These are phyloP conservation scores for Oryzias javanicus DNA, from an alignment of 2,113 vertebrate genomes.

Conservation along the genomic window DNA sequence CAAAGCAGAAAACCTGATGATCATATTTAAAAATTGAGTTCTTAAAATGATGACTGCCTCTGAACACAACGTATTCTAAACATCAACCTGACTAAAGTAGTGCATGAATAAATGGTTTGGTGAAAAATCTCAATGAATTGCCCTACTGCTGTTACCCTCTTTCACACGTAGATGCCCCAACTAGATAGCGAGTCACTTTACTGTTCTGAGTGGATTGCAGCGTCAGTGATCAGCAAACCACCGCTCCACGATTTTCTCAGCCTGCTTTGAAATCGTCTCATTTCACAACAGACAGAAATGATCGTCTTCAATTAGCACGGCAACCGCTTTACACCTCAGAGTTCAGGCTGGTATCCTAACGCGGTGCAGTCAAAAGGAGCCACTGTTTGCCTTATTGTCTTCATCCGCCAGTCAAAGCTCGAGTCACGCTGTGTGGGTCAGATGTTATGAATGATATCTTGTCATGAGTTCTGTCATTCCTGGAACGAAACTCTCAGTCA, in stretches of 20 bases:
- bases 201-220: too few species aligned
- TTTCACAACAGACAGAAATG: conserved; percentile 4
- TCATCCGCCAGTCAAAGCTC: not conserved
- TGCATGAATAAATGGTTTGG: too few species aligned
- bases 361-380: not conserved
- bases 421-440: not conserved
- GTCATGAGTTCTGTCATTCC: conserved; percentile 20
- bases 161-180: too few species aligned
- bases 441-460: conserved; percentile 37
- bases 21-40: too few species aligned
- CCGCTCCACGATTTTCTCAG: conserved; percentile 13
- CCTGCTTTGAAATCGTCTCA: conserved; percentile 1
- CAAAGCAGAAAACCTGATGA: too few species aligned
- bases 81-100: too few species aligned
- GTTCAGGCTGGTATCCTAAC: too few species aligned
- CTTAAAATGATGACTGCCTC: too few species aligned
- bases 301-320: not conserved
- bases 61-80: too few species aligned
- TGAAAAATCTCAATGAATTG: too few species aligned
- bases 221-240: not conserved
- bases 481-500: conserved; percentile 34
- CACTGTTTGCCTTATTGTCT: not conserved
- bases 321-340: not conserved
- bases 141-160: too few species aligned
- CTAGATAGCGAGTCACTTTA: too few species aligned